A percentile compares a stretch with the other conserved stretches of the same genome.
Evolutionary conservation across 2,797 vertebrate genomes (phyloP).

Genomic region (Eulemur coronatus): DNA sequence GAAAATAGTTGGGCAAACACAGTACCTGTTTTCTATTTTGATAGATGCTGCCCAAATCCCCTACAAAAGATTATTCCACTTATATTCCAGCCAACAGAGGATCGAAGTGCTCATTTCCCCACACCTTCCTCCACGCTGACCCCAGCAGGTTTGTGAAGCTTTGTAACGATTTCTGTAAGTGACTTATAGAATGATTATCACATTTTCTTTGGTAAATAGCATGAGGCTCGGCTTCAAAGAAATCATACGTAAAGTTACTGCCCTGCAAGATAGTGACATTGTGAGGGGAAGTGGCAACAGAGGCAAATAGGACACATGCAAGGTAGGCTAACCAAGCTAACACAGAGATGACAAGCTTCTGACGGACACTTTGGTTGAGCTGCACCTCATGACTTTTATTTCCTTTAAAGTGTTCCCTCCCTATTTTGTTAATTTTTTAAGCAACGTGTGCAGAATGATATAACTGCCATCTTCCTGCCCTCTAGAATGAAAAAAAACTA

Average conservation of each 20-base stretch:
- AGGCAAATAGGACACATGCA: neutral
- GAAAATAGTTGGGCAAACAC: neutral
- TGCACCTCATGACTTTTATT: neutral
- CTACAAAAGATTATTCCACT: neutral
- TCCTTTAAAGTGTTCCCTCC: neutral
- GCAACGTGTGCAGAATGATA: neutral
- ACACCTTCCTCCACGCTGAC: neutral
- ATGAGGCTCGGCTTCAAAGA: neutral
- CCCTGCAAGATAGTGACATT: neutral
- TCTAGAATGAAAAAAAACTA: neutral
- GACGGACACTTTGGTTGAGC: neutral
- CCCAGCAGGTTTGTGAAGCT: neutral
- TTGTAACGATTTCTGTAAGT: neutral
- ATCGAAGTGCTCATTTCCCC: neutral
- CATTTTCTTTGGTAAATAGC: neutral
- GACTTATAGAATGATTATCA: neutral
- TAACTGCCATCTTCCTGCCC: neutral
- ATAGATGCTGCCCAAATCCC: neutral
- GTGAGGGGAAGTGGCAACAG: neutral
- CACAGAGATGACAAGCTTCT: neutral
- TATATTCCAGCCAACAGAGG: neutral
- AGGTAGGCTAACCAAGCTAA: neutral
- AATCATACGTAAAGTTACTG: neutral
- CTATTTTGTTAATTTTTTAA: neutral
- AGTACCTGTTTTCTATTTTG: neutral